phyloP scores from a whole-genome alignment of 2,797 vertebrate genomes.

The Leuciscus waleckii region DNA sequence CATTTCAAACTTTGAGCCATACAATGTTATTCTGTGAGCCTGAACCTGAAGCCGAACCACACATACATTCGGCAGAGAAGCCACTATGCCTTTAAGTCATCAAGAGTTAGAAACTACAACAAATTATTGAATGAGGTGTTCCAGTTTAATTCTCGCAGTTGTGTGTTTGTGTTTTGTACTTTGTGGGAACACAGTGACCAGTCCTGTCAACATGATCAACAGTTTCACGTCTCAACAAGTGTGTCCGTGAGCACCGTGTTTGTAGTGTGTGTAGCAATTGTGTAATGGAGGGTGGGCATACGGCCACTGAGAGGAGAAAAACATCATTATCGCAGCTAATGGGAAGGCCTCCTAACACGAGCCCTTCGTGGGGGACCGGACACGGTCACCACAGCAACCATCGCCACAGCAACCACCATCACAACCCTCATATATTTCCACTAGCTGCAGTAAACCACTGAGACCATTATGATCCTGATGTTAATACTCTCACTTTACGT shows the following conservation, averaged over 20 bases:
- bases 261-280: background rate
- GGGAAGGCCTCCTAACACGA: conserved; percentile 25
- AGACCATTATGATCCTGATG: background rate
- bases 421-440: conserved; percentile 22
- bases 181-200: conserved; percentile 1
- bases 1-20: background rate
- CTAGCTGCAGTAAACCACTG: background rate
- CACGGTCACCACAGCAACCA: conserved; percentile 43
- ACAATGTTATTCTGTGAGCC: background rate
- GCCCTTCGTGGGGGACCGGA: conserved; percentile 41
- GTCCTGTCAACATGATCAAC: conserved; percentile 14
- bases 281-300: conserved; percentile 10
- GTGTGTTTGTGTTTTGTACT: background rate
- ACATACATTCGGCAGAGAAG: background rate
- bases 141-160: background rate
- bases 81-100: conserved; percentile 14
- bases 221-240: conserved; percentile 18
- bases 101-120: conserved; percentile 17
- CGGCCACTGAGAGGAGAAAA: conserved; percentile 31
- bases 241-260: conserved; percentile 3
- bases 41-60: background rate
- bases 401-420: conserved; percentile 39
- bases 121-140: background rate
- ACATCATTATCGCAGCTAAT: conserved; percentile 41
- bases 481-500: background rate